These are phyloP conservation scores for Pardosa pseudoannulata DNA, from an alignment of 2,888 invertebrate genomes.

Conservation along the genomic window DNA sequence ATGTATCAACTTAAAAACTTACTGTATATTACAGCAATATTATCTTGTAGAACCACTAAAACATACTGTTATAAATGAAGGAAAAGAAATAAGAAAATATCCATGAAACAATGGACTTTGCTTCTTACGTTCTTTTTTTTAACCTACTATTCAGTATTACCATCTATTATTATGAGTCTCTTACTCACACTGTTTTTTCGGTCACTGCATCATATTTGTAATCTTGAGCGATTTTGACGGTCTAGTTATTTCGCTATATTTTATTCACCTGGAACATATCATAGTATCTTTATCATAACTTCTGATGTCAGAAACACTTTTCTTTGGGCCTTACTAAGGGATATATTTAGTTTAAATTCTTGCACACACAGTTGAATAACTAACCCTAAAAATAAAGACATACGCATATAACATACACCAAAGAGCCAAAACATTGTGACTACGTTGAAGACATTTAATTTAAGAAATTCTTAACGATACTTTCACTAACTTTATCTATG, in stretches of 20 bases:
- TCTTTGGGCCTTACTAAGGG: not conserved
- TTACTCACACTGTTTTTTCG: not conserved
- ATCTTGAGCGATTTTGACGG: slow-evolving; percentile 9
- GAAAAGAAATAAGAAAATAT: not conserved
- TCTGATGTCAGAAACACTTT: not conserved
- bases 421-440: too few species aligned
- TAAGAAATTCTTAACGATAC: too few species aligned
- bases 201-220: slow-evolving; percentile 13
- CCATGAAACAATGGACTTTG: not conserved
- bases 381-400: too few species aligned
- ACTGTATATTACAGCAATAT: too few species aligned
- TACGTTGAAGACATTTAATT: too few species aligned
- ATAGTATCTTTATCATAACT: slow-evolving; percentile 4
- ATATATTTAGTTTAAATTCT: too few species aligned
- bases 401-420: too few species aligned
- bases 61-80: not conserved
- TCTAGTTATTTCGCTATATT: slow-evolving; percentile 7
- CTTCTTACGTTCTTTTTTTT: not conserved
- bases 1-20: too few species aligned
- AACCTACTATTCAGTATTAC: not conserved
- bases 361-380: too few species aligned
- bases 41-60: too few species aligned
- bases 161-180: not conserved
- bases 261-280: slow-evolving; percentile 9
- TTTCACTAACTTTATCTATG: too few species aligned